phyloP scores from a whole-genome alignment of 2,113 vertebrate species.

The Petrocephalus zakoni region DNA sequence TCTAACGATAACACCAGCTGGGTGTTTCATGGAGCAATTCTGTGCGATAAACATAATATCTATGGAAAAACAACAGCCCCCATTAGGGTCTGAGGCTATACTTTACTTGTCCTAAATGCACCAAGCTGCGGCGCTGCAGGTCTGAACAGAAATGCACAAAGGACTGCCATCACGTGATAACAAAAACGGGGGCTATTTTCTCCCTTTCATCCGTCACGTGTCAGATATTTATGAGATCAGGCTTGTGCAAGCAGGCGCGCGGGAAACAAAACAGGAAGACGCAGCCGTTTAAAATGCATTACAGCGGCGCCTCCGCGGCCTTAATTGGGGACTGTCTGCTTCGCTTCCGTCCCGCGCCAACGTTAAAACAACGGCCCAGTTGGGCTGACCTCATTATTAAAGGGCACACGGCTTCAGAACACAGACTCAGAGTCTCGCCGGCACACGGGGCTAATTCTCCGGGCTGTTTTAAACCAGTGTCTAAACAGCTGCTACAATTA shows the following conservation, averaged over 20 bases:
- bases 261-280: not conserved
- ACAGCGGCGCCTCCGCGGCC: constrained; percentile 28
- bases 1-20: not conserved
- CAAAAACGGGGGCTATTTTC: not conserved
- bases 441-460: constrained; percentile 53
- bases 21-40: not conserved
- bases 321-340: constrained; percentile 53
- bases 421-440: constrained; percentile 39
- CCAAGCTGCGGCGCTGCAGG: not conserved
- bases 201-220: not conserved
- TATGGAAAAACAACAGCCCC: not conserved
- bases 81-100: not conserved
- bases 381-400: constrained; percentile 54
- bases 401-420: constrained; percentile 35
- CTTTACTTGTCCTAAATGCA: not conserved
- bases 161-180: not conserved
- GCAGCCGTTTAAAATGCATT: constrained; percentile 1
- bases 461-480: constrained; percentile 59
- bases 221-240: constrained; percentile 21
- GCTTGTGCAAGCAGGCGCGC: not conserved
- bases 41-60: no score
- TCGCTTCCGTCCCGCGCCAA: constrained; percentile 42
- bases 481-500: constrained; percentile 49
- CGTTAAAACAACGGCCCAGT: constrained; percentile 30
- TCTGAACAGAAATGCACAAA: not conserved